Percentiles rank a stretch among this genome's conserved stretches.
These are phyloP conservation scores for Aselliscus stoliczkanus DNA, from an alignment of 2,797 vertebrate genomes.

Conservation along the genomic window DNA sequence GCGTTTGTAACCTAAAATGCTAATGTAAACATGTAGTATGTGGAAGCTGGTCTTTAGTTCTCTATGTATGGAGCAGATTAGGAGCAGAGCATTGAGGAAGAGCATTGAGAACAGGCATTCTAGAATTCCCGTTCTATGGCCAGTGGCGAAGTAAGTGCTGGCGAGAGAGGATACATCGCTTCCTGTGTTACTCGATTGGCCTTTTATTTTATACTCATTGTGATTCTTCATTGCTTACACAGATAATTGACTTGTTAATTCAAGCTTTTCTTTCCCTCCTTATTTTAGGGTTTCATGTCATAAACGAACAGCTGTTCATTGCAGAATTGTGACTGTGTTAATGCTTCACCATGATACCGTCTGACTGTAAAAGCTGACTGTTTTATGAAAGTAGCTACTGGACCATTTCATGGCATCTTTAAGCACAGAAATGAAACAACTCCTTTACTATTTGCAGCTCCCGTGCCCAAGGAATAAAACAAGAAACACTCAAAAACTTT, in stretches of 20 bases:
- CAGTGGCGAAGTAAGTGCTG: neutral
- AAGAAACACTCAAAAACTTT: neutral
- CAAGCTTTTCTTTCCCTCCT: neutral
- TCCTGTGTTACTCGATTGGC: neutral
- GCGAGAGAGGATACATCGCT: neutral
- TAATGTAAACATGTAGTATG: neutral
- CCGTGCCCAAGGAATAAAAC: neutral
- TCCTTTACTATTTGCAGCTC: slow-evolving; percentile 29
- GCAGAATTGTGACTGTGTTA: slow-evolving; percentile 13
- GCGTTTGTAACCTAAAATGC: neutral
- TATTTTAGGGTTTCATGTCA: slow-evolving; percentile 7
- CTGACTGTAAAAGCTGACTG: slow-evolving; percentile 8
- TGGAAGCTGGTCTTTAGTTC: neutral
- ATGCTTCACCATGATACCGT: neutral
- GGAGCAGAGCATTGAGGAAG: neutral
- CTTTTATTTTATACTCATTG: neutral
- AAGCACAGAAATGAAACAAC: slow-evolving; percentile 46
- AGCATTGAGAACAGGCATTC: too few relatives aligned
- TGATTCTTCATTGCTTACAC: neutral
- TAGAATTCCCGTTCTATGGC: neutral
- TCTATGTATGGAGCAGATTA: neutral
- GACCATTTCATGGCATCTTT: slow-evolving; percentile 66
- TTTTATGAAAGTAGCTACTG: slow-evolving; percentile 22
- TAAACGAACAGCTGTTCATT: slow-evolving; percentile 48
- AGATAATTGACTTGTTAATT: slow-evolving; percentile 51